These are phyloP conservation scores for Athrips mouffetella DNA, from an alignment of 2,888 invertebrate genomes.

Conservation along the genomic window DNA sequence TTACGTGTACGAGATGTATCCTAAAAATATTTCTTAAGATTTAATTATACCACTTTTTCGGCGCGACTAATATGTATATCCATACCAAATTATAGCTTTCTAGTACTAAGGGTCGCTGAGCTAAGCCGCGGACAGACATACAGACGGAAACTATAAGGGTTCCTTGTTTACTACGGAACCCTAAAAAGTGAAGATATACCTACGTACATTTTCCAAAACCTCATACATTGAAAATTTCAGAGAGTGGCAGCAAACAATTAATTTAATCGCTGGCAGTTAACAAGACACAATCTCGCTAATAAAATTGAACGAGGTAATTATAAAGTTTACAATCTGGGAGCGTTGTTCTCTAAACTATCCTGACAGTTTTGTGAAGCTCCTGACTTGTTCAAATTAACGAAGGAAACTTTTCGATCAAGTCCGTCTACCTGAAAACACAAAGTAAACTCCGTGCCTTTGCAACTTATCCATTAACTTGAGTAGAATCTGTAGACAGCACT, in stretches of 20 bases:
- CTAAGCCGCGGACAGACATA: no score
- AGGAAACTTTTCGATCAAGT: constrained; percentile 76
- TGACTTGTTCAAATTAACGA: constrained; percentile 75
- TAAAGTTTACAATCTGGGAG: constrained; percentile 39
- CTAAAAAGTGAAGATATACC: no score
- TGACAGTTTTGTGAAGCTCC: constrained; percentile 65
- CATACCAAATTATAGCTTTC: no score
- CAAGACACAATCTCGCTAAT: constrained; percentile 6
- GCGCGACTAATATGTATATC: no score
- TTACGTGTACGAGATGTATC: no score
- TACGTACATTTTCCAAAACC: neutral
- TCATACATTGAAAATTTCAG: constrained; percentile 13
- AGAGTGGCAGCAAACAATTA: no score
- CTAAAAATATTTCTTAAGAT: no score
- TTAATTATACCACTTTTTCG: no score
- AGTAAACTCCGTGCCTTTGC: constrained; percentile 74
- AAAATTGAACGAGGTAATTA: constrained; percentile 29
- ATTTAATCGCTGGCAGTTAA: constrained; percentile 6
- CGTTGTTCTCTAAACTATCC: constrained; percentile 54
- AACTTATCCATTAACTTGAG: constrained; percentile 78
- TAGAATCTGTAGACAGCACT: constrained; percentile 75
- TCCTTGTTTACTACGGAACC: no score
- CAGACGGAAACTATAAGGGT: no score
- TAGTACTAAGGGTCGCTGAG: no score
- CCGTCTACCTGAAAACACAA: constrained; percentile 77